Conservation (phyloP, 2,797 vertebrate species). For the Parauchenoglanis punctatus region DNA sequence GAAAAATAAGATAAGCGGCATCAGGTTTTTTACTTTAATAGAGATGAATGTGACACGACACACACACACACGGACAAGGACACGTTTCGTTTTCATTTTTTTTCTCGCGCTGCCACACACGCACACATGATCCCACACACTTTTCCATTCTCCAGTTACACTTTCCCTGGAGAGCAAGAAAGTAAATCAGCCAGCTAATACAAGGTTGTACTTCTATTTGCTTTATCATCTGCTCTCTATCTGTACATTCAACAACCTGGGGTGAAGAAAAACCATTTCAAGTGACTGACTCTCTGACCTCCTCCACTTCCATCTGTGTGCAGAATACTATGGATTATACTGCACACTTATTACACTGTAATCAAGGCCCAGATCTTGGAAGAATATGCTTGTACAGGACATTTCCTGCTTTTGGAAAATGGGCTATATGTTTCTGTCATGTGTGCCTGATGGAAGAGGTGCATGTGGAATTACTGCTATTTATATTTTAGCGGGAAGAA, state of each 20-base stretch:
- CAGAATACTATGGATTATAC: conserved; percentile 51
- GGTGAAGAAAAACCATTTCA: conserved; percentile 47
- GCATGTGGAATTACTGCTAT: too few relatives aligned
- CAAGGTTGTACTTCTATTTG: conserved; percentile 49
- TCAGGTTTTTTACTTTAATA: conserved; percentile 25
- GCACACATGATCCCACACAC: conserved; percentile 24
- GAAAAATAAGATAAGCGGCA: conserved; percentile 24
- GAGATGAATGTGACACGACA: background rate
- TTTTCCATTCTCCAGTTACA: conserved; percentile 32
- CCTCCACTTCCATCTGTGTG: conserved; percentile 51
- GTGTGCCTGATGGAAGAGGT: background rate
- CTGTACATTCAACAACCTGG: conserved; percentile 56
- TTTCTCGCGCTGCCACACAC: conserved; percentile 1
- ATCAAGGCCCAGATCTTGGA: conserved; percentile 48
- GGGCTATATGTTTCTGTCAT: background rate
- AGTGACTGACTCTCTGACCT: conserved; percentile 54
- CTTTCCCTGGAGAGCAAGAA: conserved; percentile 35
- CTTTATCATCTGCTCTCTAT: conserved; percentile 58
- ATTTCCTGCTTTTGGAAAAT: background rate
- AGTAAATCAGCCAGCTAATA: conserved; percentile 37
- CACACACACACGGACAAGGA: background rate
- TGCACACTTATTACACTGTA: conserved; percentile 45
- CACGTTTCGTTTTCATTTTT: background rate
- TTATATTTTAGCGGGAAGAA: background rate
- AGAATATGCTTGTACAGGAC: conserved; percentile 37